Percentiles rank a stretch among this genome's conserved stretches.
Conservation (phyloP, 1,140 invertebrate genomes). For the Mya arenaria region DNA sequence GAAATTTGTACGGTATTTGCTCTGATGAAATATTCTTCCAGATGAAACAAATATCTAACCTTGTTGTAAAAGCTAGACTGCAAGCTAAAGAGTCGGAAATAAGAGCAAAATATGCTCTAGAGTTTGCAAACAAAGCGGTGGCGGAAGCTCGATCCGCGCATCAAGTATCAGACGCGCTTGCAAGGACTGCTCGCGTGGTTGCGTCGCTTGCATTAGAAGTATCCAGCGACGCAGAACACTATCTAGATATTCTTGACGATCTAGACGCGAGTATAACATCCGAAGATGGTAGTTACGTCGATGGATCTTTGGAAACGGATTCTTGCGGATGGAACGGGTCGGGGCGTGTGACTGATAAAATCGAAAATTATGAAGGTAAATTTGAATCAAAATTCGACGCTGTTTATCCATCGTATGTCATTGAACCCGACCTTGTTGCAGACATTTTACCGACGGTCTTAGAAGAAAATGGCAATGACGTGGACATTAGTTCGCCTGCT, state of each 20-base stretch:
- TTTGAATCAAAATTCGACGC: too few species aligned
- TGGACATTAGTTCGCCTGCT: too few species aligned
- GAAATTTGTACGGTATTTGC: background rate
- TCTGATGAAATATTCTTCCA: background rate
- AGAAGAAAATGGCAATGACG: background rate
- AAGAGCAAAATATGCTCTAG: constrained; percentile 30
- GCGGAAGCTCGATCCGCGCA: constrained; percentile 19
- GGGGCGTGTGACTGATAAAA: too few species aligned
- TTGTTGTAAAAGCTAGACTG: constrained; percentile 25
- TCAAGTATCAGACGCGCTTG: constrained; percentile 13
- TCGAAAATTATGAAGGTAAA: too few species aligned
- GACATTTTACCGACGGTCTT: background rate
- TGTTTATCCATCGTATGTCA: too few species aligned
- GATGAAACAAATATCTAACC: constrained; percentile 14
- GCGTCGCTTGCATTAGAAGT: constrained; percentile 43
- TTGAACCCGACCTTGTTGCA: too few species aligned
- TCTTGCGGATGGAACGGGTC: too few species aligned
- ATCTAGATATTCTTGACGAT: constrained; percentile 1
- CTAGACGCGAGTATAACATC: too few species aligned
- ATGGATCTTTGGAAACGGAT: too few species aligned
- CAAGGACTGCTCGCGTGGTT: constrained; percentile 37
- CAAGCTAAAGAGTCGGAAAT: constrained; percentile 35
- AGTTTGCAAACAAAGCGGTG: constrained; percentile 24
- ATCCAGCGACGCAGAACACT: background rate
- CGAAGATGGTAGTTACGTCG: too few species aligned